These are phyloP conservation scores for Halictus quadricinctus DNA, from an alignment of 2,888 invertebrate genomes.

Conservation along the genomic window DNA sequence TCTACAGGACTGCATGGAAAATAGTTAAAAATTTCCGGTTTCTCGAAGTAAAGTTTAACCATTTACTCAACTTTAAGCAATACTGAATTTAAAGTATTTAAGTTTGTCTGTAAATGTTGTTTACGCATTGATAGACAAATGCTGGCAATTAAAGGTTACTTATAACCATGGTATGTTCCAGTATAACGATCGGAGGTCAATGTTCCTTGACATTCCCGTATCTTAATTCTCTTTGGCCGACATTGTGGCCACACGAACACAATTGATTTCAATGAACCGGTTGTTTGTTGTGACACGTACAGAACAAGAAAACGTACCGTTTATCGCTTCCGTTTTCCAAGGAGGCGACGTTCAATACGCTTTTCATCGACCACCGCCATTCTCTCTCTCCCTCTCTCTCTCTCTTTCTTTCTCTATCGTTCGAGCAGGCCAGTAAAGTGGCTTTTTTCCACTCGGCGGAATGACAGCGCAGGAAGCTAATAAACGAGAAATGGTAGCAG, in stretches of 20 bases:
- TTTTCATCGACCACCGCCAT: neutral
- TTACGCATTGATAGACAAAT: neutral
- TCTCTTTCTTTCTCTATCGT: neutral
- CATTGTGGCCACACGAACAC: neutral
- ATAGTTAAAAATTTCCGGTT: too few relatives aligned
- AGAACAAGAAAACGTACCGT: slow-evolving; percentile 25
- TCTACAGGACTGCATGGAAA: too few relatives aligned
- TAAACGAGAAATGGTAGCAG: slow-evolving; percentile 33
- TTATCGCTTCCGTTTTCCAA: slow-evolving; percentile 28
- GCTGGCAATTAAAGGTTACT: neutral
- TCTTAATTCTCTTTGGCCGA: neutral
- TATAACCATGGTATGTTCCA: neutral
- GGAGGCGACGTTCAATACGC: slow-evolving; percentile 24
- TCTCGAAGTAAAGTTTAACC: too few relatives aligned
- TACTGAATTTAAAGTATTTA: too few relatives aligned
- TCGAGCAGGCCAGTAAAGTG: slow-evolving; percentile 13
- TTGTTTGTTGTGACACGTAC: neutral
- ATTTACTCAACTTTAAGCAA: too few relatives aligned
- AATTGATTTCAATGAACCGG: slow-evolving; percentile 25
- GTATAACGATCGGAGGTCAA: too few relatives aligned
- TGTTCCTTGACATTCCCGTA: neutral
- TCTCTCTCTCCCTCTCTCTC: neutral
- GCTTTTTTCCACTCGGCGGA: slow-evolving; percentile 2
- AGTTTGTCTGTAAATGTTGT: too few relatives aligned
- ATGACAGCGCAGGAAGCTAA: slow-evolving; percentile 32